phyloP scores from a whole-genome alignment of 2,888 invertebrate genomes.

The Rapana venosa region DNA sequence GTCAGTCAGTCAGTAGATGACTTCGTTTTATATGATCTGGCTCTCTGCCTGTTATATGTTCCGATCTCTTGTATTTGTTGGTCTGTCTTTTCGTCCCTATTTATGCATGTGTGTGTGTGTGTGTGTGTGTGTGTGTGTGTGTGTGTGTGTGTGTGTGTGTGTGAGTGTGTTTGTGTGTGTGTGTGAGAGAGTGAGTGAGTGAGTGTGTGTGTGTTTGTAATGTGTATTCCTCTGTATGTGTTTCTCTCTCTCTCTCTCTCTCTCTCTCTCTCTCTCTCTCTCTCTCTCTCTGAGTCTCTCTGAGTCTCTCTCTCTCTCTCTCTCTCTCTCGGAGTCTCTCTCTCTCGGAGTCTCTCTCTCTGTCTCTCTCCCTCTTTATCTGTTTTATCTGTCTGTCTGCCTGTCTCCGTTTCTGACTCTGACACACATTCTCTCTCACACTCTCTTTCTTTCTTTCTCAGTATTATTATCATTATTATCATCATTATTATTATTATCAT shows the following conservation, averaged over 20 bases:
- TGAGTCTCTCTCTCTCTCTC: too few relatives aligned
- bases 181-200: background rate
- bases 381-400: too few relatives aligned
- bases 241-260: too few relatives aligned
- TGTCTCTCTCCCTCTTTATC: too few relatives aligned
- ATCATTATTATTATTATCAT: too few relatives aligned
- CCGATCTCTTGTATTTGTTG: background rate
- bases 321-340: too few relatives aligned
- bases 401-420: too few relatives aligned
- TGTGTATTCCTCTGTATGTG: background rate
- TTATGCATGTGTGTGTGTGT: background rate
- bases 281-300: too few relatives aligned
- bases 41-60: background rate
- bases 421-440: background rate
- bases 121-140: background rate
- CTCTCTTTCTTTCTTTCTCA: background rate
- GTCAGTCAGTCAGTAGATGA: too few relatives aligned
- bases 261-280: too few relatives aligned
- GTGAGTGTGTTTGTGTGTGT: background rate
- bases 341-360: too few relatives aligned
- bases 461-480: too few relatives aligned
- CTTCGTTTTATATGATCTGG: background rate
- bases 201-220: background rate
- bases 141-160: background rate
- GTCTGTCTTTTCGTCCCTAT: background rate